Evolutionary conservation across 1,140 invertebrate genomes (phyloP).

Genomic region (Maniola jurtina): DNA sequence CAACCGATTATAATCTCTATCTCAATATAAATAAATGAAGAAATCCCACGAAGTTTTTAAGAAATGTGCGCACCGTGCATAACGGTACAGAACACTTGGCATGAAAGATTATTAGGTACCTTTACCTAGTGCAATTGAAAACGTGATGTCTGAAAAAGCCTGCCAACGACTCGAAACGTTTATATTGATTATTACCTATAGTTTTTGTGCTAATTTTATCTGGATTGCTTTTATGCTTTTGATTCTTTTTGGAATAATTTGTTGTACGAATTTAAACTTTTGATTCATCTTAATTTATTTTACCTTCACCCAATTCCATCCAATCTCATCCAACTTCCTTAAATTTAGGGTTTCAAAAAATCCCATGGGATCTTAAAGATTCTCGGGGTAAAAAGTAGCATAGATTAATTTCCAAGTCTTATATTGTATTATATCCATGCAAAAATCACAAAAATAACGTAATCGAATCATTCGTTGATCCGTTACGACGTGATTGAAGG

Average conservation of each 20-base stretch:
- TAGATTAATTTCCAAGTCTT: no score
- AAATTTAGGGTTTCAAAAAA: no score
- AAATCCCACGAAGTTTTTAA: background rate
- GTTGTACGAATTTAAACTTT: background rate
- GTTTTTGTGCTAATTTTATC: background rate
- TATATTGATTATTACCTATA: conserved; percentile 4
- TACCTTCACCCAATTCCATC: no score
- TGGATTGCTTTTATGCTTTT: background rate
- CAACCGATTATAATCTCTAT: background rate
- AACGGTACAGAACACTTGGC: background rate
- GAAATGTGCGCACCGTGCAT: background rate
- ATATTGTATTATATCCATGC: no score
- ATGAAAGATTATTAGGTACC: background rate
- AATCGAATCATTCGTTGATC: no score
- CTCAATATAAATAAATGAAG: background rate
- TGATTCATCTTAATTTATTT: background rate
- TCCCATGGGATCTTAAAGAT: no score
- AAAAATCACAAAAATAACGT: no score
- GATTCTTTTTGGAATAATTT: background rate
- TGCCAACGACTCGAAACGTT: background rate
- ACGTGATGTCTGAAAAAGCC: conserved; percentile 6
- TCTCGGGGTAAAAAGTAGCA: no score
- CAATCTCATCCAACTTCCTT: no score
- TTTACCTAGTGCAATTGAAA: background rate
- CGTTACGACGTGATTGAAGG: no score